Evolutionary conservation across 2,888 invertebrate genomes (phyloP).

Genomic region (Ctenicera cuprea): DNA sequence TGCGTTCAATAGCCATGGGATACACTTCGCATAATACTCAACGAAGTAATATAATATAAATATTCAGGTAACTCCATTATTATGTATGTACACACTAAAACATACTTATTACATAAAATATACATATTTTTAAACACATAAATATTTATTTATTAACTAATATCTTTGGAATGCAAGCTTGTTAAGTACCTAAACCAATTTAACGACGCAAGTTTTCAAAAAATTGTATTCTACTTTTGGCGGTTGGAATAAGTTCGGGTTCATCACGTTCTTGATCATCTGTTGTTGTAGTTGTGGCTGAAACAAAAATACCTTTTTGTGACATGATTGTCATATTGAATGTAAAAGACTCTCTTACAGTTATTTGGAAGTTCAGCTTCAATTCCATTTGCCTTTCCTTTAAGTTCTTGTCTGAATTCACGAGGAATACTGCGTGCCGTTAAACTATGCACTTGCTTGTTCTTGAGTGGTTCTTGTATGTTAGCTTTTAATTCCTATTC

Average conservation of each 20-base stretch:
- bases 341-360: background rate
- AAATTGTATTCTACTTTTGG: slow-evolving; percentile 64
- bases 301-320: background rate
- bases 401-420: slow-evolving; percentile 83
- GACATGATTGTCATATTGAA: background rate
- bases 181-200: slow-evolving; percentile 60
- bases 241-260: slow-evolving; percentile 48
- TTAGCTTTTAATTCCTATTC: background rate
- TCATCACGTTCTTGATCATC: slow-evolving; percentile 12
- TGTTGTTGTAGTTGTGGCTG: slow-evolving; percentile 4
- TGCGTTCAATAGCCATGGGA: slow-evolving; percentile 92
- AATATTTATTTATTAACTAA: slow-evolving; percentile 52
- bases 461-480: slow-evolving; percentile 51
- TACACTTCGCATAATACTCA: slow-evolving; percentile 87
- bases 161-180: slow-evolving; percentile 63
- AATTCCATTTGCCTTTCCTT: slow-evolving; percentile 58
- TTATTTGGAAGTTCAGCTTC: background rate
- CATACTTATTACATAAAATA: slow-evolving; percentile 41
- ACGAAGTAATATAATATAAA: slow-evolving; percentile 33
- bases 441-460: slow-evolving; percentile 80
- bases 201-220: slow-evolving; percentile 64
- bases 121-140: slow-evolving; percentile 49
- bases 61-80: slow-evolving; percentile 42
- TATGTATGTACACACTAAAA: slow-evolving; percentile 50
- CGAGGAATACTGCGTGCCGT: slow-evolving; percentile 87